Evolutionary conservation across 2,113 vertebrate genomes (phyloP), one percentile per base, ranked within the genome.

Genomic region (Phaethon lepturus): DNA sequence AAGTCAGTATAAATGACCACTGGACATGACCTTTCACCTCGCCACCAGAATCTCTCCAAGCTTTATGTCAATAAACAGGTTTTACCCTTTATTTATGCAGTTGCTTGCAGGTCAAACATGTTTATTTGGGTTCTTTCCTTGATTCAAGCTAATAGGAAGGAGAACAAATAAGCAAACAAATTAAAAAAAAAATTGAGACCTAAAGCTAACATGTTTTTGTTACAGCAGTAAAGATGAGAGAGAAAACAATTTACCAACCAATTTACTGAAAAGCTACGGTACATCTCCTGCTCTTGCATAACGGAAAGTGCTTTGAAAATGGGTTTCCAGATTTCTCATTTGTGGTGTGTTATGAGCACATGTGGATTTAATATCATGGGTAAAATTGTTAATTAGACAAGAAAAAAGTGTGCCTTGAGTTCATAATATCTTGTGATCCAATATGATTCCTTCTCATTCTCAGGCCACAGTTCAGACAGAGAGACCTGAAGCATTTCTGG

Each of bases 261-360:
- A 91, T 89, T 94, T 89, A 60, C 64, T 91, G 73, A 33, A 78
- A 93, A 84, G 53, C n/a, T n/a, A 38, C 1, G 2, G 60, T 68
- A 58, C 24, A 45, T 42, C 80, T 95, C 52, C 75, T 86, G 63
- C 82, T 88, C 52, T 86, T 63, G 44, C 49, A 29, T 73, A 93
- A 93, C 35, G 44, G 69, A 85, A 95, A 93, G 60, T 31, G n/a
- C 25, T 68, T 76, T 87, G 86, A 72, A 96, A 95, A 88, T 59
- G 17, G 17, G 38, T 62, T 94, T 90, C 74, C 73, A 91, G 49
- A 55, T 85, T 95, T 93, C 91, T 87, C 73, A 59, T 88, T 90
- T 95, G 56, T 75, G 50, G 69, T 40, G 49, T 75, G 49, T 82
- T 93, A 44, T 35, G 31, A 91, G 66, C 45, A 90, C 74, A 94